Evolutionary conservation across 2,797 vertebrate genomes (phyloP), one percentile per base, ranked within the genome.

Genomic region (Synanceia verrucosa): DNA sequence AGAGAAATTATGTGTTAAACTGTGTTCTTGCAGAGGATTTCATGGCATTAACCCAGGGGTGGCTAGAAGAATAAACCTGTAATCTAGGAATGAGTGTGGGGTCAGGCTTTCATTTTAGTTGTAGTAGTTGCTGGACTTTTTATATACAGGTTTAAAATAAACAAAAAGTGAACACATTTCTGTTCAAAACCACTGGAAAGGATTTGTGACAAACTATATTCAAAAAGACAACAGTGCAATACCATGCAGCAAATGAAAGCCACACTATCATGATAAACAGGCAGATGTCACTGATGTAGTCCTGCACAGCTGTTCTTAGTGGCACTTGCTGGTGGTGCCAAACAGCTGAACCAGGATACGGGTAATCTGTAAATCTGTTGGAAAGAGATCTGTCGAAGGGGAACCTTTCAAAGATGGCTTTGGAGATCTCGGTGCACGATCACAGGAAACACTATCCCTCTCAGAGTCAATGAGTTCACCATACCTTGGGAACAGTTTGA

Each of bases 361-460:
- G 16, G 39, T 83, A 87, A 90, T 90, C 85, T 86, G 64, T 68
- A 83, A 64, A 89, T 87, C 84, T 86, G 75, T 70, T 82, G 82
- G 79, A 87, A 81, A 23, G 70, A 76, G 79, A 85, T 89, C 86
- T 78, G 81, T 84, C 62, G 5, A 26, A 55, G 44, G 52, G 52
- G 34, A 59, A 67, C 48, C 55, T 77, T 84, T 86, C 55, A 79
- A 57, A 80, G 63, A 64, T 10, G 18, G 53, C 47, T 41, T 44
- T 18, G 48, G 58, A 85, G 78, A 79, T 86, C 79, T 58, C 23
- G 0, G 67, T 66, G 62, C 52, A 66, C 18, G 76, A 87, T 78
- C 70, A 26, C 61, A 78, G 70, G 70, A 78, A 78, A 85, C 51
- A 52, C 65, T 14, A 72, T 64, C 70, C 63, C 39, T 64, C 18